Percentiles rank a stretch among this genome's conserved stretches.
phyloP scores from a whole-genome alignment of 2,888 invertebrate genomes.

The Thelaira solivaga region DNA sequence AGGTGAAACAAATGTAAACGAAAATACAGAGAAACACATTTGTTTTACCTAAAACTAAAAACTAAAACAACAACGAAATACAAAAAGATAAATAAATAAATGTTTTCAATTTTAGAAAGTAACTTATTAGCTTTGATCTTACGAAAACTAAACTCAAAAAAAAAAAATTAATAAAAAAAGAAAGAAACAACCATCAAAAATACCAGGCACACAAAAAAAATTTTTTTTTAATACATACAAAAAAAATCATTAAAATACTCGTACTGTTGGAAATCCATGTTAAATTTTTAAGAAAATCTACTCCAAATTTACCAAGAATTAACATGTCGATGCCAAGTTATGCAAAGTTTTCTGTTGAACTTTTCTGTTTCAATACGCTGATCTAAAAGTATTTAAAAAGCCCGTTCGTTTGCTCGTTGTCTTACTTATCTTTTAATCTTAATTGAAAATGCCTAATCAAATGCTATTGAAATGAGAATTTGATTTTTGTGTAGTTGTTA shows the following conservation, averaged over 20 bases:
- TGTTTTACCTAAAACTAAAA: constrained; percentile 23
- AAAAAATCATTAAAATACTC: constrained; percentile 60
- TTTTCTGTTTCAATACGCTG: neutral
- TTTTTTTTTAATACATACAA: constrained; percentile 3
- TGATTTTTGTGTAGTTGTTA: neutral
- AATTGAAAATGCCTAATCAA: constrained; percentile 47
- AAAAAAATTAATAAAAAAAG: neutral
- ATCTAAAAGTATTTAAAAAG: constrained; percentile 15
- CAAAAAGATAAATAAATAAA: constrained; percentile 41
- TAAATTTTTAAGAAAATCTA: constrained; percentile 49
- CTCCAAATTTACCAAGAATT: constrained; percentile 57
- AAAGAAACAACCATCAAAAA: constrained; percentile 20
- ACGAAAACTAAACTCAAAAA: constrained; percentile 1
- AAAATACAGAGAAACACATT: neutral
- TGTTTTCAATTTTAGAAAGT: constrained; percentile 61
- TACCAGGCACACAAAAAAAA: constrained; percentile 40
- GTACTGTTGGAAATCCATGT: constrained; percentile 56
- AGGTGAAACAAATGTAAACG: constrained; percentile 33
- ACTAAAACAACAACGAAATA: neutral
- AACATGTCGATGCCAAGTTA: constrained; percentile 39
- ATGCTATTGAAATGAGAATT: constrained; percentile 52
- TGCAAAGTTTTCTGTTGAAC: constrained; percentile 14
- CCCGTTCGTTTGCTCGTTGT: no score
- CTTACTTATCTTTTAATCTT: constrained; percentile 53
- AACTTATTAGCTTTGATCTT: constrained; percentile 61